These are phyloP conservation scores for Tenebrio molitor DNA, from an alignment of 1,140 invertebrate species.

Conservation along the genomic window DNA sequence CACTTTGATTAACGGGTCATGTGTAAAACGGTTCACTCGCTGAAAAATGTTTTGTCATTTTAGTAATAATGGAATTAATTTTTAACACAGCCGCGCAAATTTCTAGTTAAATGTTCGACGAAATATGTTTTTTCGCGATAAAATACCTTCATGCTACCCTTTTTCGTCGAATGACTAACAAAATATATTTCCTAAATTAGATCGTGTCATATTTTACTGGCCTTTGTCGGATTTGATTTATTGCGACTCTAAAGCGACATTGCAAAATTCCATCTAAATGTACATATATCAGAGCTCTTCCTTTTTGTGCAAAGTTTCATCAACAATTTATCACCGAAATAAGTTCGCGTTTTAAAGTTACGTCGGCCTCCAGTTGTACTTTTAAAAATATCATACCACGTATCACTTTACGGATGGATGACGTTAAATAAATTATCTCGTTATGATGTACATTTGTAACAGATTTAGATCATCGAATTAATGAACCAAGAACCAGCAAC, in stretches of 20 bases:
- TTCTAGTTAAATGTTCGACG: too few relatives aligned
- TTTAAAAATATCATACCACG: not conserved
- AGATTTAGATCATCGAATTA: too few relatives aligned
- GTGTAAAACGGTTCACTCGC: not conserved
- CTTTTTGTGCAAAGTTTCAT: not conserved
- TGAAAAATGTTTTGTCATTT: not conserved
- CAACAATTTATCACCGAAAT: conserved; percentile 4
- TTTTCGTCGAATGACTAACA: not conserved
- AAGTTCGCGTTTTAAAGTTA: conserved; percentile 2
- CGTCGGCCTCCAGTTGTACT: not conserved
- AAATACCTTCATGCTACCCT: too few relatives aligned
- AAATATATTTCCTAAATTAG: not conserved
- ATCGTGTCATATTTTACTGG: not conserved
- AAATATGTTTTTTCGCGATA: too few relatives aligned
- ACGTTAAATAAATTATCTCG: too few relatives aligned
- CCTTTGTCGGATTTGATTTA: conserved; percentile 4
- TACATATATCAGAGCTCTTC: not conserved
- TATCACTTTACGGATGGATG: too few relatives aligned
- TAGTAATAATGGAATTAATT: not conserved
- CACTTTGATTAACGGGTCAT: conserved; percentile 28
- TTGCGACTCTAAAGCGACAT: not conserved
- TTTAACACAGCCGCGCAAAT: not conserved
- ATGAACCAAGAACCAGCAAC: too few relatives aligned
- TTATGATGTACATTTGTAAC: too few relatives aligned
- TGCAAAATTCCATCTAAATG: not conserved